Conservation (phyloP, 1,140 invertebrate species). For the Drosophila erecta region DNA sequence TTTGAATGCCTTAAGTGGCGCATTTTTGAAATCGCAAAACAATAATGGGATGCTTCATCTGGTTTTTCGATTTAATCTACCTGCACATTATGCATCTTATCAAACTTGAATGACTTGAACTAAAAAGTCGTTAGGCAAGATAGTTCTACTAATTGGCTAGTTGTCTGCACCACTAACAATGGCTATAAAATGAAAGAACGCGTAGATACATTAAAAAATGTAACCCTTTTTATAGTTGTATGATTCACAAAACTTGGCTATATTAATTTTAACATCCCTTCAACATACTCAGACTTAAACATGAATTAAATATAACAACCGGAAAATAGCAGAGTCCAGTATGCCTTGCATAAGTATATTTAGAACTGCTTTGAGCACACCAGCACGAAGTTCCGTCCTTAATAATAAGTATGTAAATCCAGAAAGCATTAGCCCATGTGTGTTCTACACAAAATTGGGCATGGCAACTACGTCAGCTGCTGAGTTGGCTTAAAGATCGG, state of each 20-base stretch:
- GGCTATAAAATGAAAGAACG: not conserved
- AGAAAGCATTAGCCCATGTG: conserved; percentile 8
- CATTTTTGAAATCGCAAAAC: no score
- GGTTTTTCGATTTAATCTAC: not conserved
- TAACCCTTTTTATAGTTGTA: no score
- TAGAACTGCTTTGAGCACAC: not conserved
- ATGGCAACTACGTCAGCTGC: conserved; percentile 43
- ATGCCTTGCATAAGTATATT: not conserved
- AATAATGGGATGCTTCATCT: not conserved
- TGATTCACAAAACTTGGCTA: no score
- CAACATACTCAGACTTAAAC: no score
- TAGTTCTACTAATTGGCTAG: not conserved
- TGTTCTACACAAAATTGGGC: conserved; percentile 34
- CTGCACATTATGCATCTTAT: conserved; percentile 1
- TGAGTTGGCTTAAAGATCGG: conserved; percentile 4
- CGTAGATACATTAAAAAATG: not conserved
- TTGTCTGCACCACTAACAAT: not conserved
- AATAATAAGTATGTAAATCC: conserved; percentile 35
- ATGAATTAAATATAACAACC: no score
- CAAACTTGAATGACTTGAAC: conserved; percentile 1
- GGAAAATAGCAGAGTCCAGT: not conserved
- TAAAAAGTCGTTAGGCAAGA: not conserved
- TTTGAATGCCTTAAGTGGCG: conserved; percentile 8
- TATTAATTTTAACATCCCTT: no score
- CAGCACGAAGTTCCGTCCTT: conserved; percentile 3